Base-by-base conservation (phyloP, 1,140 invertebrate genomes). In the Brachionus rotundiformis region DNA sequence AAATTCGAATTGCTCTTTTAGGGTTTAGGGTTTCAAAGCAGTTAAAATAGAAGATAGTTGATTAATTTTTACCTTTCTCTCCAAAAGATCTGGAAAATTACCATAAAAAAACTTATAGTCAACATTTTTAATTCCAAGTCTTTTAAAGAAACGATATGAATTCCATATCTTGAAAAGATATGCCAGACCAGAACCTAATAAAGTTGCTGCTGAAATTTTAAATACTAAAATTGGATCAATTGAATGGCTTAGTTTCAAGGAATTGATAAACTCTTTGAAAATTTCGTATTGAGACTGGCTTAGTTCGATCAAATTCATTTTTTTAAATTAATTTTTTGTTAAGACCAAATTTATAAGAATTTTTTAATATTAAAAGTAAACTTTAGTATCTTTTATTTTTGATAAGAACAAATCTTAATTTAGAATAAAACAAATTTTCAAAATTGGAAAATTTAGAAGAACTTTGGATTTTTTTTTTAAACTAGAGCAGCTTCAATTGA, bases 101-200 rank as follows among this genome's bases (percentile, higher is more conserved):
- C 68, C 68, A 7, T 31, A 41, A 39, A 75, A 39, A 36, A 75
- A 75, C 8, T 47, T 25, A 11, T 75, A 75, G 11, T 75, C 31
- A 10, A 36, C 25, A 11, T 19, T 75, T 25, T 29, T 75, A 31
- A 75, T 29, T 19, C 68, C 68, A 11, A 13, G 33, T 3, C 10
- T 39, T 39, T 47, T 75, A 47, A 75, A 36, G 25, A 75, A 39
- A 11, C 68, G 68, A 36, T 75, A 75, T 11, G 68, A 75, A 47
- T 31, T 29, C 68, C 68, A 75, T 31, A 63, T 19, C 7, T 25
- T 63, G 1, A 49, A n/a, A 16, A 49, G 16, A n/a, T 49, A 49
- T 16, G 16, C 0, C 16, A 49, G 3, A 7, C 47, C 47, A 49
- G 16, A 49, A 19, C 47, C 47, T n/a, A 49, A 16, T 19, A 49